Conservation (phyloP, 2,888 invertebrate genomes). For the Stramonita haemastoma region DNA sequence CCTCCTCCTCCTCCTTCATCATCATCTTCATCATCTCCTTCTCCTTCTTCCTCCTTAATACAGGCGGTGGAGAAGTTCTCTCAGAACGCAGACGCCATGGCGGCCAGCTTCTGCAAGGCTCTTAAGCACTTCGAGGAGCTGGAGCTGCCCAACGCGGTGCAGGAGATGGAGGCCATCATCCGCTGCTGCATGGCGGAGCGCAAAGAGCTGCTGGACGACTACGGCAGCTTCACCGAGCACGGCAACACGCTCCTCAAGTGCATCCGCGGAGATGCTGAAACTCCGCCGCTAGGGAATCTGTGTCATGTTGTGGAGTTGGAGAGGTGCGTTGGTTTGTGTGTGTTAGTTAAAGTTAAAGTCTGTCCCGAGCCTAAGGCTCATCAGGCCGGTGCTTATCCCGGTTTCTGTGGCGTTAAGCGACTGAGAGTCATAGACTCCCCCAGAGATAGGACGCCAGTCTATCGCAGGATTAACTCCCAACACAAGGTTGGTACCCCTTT, state of each 20-base stretch:
- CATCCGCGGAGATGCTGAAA: conserved; percentile 75
- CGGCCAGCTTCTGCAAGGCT: conserved; percentile 89
- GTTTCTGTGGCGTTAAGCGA: too few species aligned
- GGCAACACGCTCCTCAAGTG: conserved; percentile 89
- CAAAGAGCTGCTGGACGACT: conserved; percentile 83
- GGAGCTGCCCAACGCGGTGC: conserved; percentile 95
- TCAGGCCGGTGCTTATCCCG: too few species aligned
- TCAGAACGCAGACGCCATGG: conserved; percentile 92
- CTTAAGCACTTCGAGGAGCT: conserved; percentile 92
- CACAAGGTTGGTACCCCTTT: too few species aligned
- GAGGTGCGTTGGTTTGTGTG: conserved; percentile 82
- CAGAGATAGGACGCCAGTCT: too few species aligned
- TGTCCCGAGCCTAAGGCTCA: too few species aligned
- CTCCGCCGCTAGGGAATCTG: conserved; percentile 68
- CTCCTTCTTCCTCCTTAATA: not conserved
- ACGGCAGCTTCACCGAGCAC: conserved; percentile 90
- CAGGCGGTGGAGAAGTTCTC: conserved; percentile 97
- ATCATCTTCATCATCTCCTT: too few species aligned
- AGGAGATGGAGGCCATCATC: conserved; percentile 88
- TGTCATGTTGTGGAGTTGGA: conserved; percentile 93
- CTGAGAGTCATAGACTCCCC: too few species aligned
- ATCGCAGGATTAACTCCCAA: too few species aligned
- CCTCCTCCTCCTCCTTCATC: not conserved
- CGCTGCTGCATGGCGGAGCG: conserved; percentile 81
- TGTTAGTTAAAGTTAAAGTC: too few species aligned